Percentiles rank a stretch among this genome's conserved stretches.
phyloP scores from a whole-genome alignment of 2,113 vertebrate genomes.

The Ageneiosus marmoratus region DNA sequence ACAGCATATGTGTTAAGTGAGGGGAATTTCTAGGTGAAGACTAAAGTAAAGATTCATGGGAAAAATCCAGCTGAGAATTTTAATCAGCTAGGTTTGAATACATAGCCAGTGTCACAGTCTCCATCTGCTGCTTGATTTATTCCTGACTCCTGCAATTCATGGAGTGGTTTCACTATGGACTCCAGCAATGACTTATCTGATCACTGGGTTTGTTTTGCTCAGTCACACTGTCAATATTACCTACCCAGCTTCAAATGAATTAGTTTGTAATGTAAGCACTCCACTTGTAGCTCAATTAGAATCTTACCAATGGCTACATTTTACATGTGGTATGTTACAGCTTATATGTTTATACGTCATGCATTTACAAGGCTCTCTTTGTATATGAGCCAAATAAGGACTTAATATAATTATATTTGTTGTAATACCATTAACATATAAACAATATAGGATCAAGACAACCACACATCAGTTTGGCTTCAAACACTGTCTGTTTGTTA shows the following conservation, averaged over 20 bases:
- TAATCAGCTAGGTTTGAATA: conserved; percentile 70
- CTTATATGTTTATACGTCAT: not conserved
- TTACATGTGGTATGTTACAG: not conserved
- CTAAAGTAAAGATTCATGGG: conserved; percentile 63
- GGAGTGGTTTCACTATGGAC: conserved; percentile 32
- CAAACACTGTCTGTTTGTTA: conserved; percentile 27
- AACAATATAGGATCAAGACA: not conserved
- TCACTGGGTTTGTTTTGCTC: conserved; percentile 40
- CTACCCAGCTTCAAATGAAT: conserved; percentile 11
- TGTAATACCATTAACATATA: not conserved
- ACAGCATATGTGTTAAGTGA: too few species aligned
- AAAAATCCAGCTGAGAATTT: conserved; percentile 70
- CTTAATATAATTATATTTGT: not conserved
- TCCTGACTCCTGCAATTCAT: conserved; percentile 51
- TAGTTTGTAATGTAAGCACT: conserved; percentile 28
- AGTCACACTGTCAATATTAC: conserved; percentile 24
- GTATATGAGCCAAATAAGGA: not conserved
- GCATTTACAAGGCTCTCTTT: not conserved
- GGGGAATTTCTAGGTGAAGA: conserved; percentile 49
- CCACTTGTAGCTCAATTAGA: not conserved
- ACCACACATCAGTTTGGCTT: conserved; percentile 17
- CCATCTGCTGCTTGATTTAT: conserved; percentile 65
- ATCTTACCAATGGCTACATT: not conserved
- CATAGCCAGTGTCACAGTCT: conserved; percentile 63
- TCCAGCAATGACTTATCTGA: conserved; percentile 45